Evolutionary conservation across 2,113 vertebrate species (phyloP).

Genomic region (Stictonetta naevosa): DNA sequence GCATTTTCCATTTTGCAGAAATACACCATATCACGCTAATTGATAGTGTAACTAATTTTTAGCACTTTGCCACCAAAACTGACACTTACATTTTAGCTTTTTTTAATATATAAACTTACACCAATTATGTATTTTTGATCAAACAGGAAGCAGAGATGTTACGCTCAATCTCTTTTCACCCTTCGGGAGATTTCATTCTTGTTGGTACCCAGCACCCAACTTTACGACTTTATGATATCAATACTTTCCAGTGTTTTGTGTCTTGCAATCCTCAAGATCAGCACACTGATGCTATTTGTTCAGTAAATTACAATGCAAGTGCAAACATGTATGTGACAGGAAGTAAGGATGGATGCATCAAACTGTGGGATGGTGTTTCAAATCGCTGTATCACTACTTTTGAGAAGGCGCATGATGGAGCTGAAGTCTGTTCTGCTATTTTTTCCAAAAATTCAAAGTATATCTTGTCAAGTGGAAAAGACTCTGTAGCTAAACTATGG

Average conservation of each 20-base stretch:
- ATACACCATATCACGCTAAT: background rate
- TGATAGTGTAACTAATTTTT: background rate
- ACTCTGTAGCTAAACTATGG: constrained; percentile 98
- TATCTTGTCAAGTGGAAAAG: constrained; percentile 96
- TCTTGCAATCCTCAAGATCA: constrained; percentile 97
- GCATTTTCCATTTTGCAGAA: background rate
- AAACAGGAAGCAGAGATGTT: constrained; percentile 96
- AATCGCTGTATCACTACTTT: constrained; percentile 96
- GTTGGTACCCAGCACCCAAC: constrained; percentile 98
- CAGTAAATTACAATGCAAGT: constrained; percentile 91
- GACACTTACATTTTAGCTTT: background rate
- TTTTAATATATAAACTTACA: background rate
- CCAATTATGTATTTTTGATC: background rate
- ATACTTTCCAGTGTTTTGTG: constrained; percentile 98
- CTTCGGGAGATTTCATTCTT: constrained; percentile 94
- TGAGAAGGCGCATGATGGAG: constrained; percentile 94
- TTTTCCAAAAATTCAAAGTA: constrained; percentile 99
- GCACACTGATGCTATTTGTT: constrained; percentile 95
- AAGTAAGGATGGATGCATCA: constrained; percentile 98
- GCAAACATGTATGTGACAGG: constrained; percentile 97
- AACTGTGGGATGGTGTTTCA: constrained; percentile 96
- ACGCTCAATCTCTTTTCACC: constrained; percentile 96
- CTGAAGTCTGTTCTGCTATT: constrained; percentile 96
- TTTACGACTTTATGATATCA: constrained; percentile 94
- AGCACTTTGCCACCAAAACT: background rate